Evolutionary conservation across 92 coral and sea anemone species (phyloP).

Genomic region (Hydrozoanthus gracilis): DNA sequence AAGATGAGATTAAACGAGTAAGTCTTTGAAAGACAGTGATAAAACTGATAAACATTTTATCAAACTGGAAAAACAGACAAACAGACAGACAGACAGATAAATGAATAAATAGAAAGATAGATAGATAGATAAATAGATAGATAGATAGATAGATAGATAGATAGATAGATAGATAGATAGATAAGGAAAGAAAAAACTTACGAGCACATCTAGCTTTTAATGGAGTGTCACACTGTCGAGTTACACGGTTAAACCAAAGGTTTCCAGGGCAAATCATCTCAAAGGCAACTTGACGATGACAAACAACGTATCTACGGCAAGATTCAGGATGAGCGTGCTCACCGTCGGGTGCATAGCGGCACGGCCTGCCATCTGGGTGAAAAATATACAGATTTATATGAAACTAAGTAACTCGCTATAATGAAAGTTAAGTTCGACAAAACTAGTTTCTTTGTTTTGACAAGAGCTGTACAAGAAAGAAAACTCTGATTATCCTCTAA

Average conservation of each 20-base stretch:
- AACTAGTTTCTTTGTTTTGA: background rate
- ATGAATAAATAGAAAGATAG: too few relatives aligned
- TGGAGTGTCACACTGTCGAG: slow-evolving; percentile 30
- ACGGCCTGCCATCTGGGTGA: slow-evolving; percentile 14
- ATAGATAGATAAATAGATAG: too few relatives aligned
- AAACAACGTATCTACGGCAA: slow-evolving; percentile 35
- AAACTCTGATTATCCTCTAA: too few relatives aligned
- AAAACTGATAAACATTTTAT: too few relatives aligned
- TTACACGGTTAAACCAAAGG: slow-evolving; percentile 23
- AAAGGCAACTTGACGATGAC: background rate
- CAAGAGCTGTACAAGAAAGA: too few relatives aligned
- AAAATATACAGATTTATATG: background rate
- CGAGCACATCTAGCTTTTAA: background rate
- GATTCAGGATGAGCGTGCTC: slow-evolving; percentile 35
- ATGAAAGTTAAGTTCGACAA: background rate
- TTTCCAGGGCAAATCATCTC: slow-evolving; percentile 33
- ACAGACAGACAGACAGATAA: too few relatives aligned
- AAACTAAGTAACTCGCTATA: too few relatives aligned
- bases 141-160: too few relatives aligned
- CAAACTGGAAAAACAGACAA: background rate
- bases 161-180: too few relatives aligned
- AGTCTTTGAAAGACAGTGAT: background rate
- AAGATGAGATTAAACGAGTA: background rate
- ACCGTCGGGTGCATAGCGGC: slow-evolving; percentile 6
- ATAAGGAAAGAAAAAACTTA: background rate